A percentile compares a stretch with the other conserved stretches of the same genome.
Conservation (phyloP, 2,888 invertebrate genomes). For the Brachyptera risi region DNA sequence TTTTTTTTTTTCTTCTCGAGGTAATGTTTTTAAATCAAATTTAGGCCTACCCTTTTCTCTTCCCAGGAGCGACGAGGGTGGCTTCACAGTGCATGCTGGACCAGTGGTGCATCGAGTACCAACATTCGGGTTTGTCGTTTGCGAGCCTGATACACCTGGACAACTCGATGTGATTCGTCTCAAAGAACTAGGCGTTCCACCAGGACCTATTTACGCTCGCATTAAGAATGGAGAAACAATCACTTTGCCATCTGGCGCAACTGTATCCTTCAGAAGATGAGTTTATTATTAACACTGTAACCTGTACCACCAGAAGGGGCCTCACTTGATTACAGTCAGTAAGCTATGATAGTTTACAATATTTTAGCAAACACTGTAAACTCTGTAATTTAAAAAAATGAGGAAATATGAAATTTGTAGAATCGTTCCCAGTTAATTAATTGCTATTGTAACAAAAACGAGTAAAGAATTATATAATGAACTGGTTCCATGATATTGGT, state of each 20-base stretch:
- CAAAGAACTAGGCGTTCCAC: slow-evolving; percentile 39
- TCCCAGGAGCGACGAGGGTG: slow-evolving; percentile 39
- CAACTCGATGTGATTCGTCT: slow-evolving; percentile 41
- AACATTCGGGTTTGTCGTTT: slow-evolving; percentile 43
- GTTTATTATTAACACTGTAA: too few relatives aligned
- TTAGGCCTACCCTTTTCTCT: slow-evolving; percentile 1
- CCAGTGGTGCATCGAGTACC: slow-evolving; percentile 44
- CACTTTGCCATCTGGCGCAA: slow-evolving; percentile 38
- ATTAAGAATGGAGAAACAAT: slow-evolving; percentile 43
- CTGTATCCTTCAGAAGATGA: slow-evolving; percentile 37
- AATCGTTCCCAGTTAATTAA: too few relatives aligned
- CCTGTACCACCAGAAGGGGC: too few relatives aligned
- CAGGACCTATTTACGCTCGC: slow-evolving; percentile 43
- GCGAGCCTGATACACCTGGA: slow-evolving; percentile 41
- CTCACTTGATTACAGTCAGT: too few relatives aligned
- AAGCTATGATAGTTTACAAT: neutral
- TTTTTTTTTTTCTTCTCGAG: too few relatives aligned
- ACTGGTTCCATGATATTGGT: too few relatives aligned
- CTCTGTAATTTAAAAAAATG: neutral
- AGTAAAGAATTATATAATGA: too few relatives aligned
- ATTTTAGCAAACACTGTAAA: neutral
- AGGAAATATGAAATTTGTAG: too few relatives aligned
- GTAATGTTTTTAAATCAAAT: neutral
- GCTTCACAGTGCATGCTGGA: slow-evolving; percentile 41
- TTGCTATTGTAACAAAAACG: too few relatives aligned